Percentiles rank a stretch among this genome's conserved stretches.
phyloP scores from a whole-genome alignment of 2,113 vertebrate species.

The Sakesphorus luctuosus region DNA sequence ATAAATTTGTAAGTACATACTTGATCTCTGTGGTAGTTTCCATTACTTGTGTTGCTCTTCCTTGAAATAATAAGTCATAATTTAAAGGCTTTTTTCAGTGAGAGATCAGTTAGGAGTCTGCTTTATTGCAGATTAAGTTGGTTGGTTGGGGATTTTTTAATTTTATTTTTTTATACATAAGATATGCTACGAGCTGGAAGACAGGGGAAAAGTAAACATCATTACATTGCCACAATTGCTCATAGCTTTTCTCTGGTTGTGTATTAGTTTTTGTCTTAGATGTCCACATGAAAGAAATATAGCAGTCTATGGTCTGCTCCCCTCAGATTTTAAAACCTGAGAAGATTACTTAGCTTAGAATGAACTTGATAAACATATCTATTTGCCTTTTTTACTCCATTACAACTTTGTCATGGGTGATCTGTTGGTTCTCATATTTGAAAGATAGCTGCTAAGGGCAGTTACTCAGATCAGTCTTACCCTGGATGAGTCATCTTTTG shows the following conservation, averaged over 20 bases:
- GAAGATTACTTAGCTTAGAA: neutral
- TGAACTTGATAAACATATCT: neutral
- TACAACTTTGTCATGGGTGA: neutral
- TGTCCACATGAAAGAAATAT: neutral
- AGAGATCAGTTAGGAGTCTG: neutral
- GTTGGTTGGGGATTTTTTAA: neutral
- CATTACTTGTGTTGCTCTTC: neutral
- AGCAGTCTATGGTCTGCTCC: neutral
- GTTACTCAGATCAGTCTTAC: neutral
- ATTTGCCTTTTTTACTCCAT: neutral
- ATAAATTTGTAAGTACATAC: neutral
- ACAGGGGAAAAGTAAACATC: neutral
- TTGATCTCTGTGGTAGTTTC: neutral
- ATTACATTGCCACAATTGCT: neutral
- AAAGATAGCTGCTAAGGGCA: neutral
- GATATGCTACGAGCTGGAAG: neutral
- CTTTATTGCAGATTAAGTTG: neutral
- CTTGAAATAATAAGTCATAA: neutral
- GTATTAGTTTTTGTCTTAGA: neutral
- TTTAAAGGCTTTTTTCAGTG: neutral
- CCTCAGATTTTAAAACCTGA: neutral
- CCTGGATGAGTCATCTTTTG: neutral
- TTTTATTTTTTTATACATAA: neutral
- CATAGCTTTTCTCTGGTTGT: neutral
- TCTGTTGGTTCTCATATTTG: neutral